Base-by-base conservation (phyloP, 2,888 invertebrate species). In the Fissipunctia ypsillon region DNA sequence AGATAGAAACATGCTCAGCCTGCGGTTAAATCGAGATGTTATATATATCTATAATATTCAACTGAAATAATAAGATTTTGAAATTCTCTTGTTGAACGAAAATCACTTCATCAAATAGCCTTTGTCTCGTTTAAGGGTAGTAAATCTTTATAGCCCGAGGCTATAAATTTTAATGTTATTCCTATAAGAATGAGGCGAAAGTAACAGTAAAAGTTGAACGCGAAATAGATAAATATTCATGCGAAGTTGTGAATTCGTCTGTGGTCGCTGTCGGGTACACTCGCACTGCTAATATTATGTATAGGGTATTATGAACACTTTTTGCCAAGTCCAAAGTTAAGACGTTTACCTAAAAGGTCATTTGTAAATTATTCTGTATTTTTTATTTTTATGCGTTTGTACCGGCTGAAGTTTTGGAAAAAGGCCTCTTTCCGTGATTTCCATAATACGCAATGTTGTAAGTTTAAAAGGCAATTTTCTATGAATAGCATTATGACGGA, bases 161-260 rank as follows among this genome's bases (percentile, higher is more conserved):
- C 73, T 57, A 84, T 85, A 86, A 80, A 88, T 87, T 81, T 82
- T 79, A 76, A 83, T 82, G 61, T 73, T 71, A 68, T 77, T 85
- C 14, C 68, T 61, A 65, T 79, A 79, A 84, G 73, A 82, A 81
- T 75, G 65, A 74, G 66, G 73, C 64, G 63, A 67, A 76, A 66
- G 68, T 56, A 69, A 67, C 64, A 65, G 74, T 77, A 78, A 84
- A 84, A 77, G 64, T 84, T 79, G 31, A 74, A 65, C 70, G 69
- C 45, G 54, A 80, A 76, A 64, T 70, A 75, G 73, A 87, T 90
- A 85, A 88, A 89, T 90, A 90, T 90, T 88, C 81, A 89, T 88
- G 64, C 69, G 35, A 54, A 70, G 52, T 79, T 67, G 61, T 73
- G 66, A 73, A 80, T 81, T 77, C 52, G 75, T 75, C 67, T 72